Conservation (phyloP, 2,113 vertebrate species). For the Cyphomyrus discorhynchus region DNA sequence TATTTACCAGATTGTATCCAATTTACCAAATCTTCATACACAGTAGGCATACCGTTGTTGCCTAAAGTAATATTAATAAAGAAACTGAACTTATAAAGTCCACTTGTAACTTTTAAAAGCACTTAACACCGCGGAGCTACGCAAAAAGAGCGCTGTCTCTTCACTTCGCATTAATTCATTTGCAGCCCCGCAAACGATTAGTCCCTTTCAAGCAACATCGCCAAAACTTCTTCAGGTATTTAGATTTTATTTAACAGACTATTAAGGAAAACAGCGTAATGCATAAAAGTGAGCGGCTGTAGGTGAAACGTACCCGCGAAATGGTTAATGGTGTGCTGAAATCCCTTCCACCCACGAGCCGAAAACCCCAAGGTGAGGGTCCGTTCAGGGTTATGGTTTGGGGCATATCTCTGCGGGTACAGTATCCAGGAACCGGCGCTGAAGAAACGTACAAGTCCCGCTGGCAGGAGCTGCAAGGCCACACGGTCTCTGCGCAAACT, state of each 20-base stretch:
- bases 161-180: not conserved
- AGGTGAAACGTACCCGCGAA: conserved; percentile 75
- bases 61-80: not conserved
- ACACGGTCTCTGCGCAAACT: conserved; percentile 46
- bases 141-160: not conserved
- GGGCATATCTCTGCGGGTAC: conserved; percentile 56
- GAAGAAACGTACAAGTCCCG: conserved; percentile 21
- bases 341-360: conserved; percentile 87
- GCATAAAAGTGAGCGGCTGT: not conserved
- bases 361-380: conserved; percentile 92
- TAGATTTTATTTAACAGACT: not conserved
- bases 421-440: conserved; percentile 7
- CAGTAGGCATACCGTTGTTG: not conserved
- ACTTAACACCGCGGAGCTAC: not conserved
- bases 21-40: not conserved
- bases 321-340: conserved; percentile 88
- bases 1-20: not conserved
- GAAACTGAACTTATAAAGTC: not conserved
- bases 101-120: not conserved
- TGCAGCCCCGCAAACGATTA: not conserved
- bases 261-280: not conserved
- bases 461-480: conserved; percentile 46
- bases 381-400: conserved; percentile 78
- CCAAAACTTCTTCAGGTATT: not conserved
- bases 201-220: not conserved